Base-by-base conservation (phyloP, 2,888 invertebrate genomes). In the Zelleria hepariella region DNA sequence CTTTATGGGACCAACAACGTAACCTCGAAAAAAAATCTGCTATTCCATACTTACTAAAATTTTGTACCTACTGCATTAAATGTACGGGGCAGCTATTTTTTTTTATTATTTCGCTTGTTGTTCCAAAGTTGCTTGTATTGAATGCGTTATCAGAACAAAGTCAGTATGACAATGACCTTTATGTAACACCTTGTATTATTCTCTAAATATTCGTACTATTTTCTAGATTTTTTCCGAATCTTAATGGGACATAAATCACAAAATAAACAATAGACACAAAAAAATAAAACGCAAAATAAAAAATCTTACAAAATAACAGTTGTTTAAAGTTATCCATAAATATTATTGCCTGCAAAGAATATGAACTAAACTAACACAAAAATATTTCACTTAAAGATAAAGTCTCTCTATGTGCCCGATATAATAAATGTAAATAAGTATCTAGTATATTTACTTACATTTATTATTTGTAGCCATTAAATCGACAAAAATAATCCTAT, bases 251-350 rank as follows among this genome's bases (percentile, higher is more conserved):
- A 5, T 42, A 7, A 42, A 42, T 42, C 32, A 15, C 32, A 49
- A 49, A 49, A 49, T 49, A 21, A n/a, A 49, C 49, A 21, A 49
- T 49, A 49, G 21, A 49, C 49, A 49, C 23, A 60, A 62, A 58
- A 60, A 60, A 58, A 62, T 58, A 62, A 58, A 58, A 32, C 59
- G 54, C 57, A 26, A 60, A 58, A 62, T 56, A 42, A 23, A 58
- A 21, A 61, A 55, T 58, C 58, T 62, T 60, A 62, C 47, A 58
- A 49, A 60, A 56, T 60, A 62, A 58, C 59, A 60, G 58, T 47
- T 42, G 58, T 58, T 60, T 60, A 60, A 58, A 60, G 51, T 56
- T 58, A 59, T 55, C 25, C 55, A 60, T 26, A 57, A 49, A 56
- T 55, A 58, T 55, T 60, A 60, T 60, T 60, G 58, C 60, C 55